Base-by-base conservation (phyloP, 2,113 vertebrate species). In the Catagonus wagneri region DNA sequence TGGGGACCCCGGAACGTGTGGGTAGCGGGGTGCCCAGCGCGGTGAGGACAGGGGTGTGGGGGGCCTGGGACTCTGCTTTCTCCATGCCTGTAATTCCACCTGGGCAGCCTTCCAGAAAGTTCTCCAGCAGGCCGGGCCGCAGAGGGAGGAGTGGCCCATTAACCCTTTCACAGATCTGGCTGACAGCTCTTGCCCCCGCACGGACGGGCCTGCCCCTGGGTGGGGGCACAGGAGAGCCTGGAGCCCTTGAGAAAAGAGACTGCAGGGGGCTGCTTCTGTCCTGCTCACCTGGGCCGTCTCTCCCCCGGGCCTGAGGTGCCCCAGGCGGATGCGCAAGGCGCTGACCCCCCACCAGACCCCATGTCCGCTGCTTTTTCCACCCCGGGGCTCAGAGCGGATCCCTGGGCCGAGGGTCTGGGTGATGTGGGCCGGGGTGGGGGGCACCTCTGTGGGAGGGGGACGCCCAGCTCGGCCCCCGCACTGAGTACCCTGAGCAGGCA, bases 301-400 rank as follows among this genome's bases (percentile, higher is more conserved):
- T 10, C 25, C 13, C 39, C 39, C 23, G 39, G 19, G 78, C 90
- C 89, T 94, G 58, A 72, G 92, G 60, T 39, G 87, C 60, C 54
- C 68, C 6, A 22, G 56, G 27, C 25, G 15, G 7, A 14, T 10
- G 36, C n/a, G 11, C 4, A 78, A 19, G 7, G 25, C 39, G 15
- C 14, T 14, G 11, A 32, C 3, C 32, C 39, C 23, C 20, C 22
- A 65, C 76, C 13, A 14, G 13, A 12, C 34, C 54, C 13, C 17
- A 17, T 1, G 17, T 17, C 13, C 27, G 7, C 52, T 14, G 27
- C 0, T 25, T 15, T 50, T 60, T 34, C 61, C 14, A 4, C 25
- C 19, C 4, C 1, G 13, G 54, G 25, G 22, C 16, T 4, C 1
- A 0, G 32, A 50, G 81, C 71, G 56, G 66, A 56, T 27, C 44